phyloP scores from a whole-genome alignment of 2,888 invertebrate species.

The Taphrorychus bicolor region DNA sequence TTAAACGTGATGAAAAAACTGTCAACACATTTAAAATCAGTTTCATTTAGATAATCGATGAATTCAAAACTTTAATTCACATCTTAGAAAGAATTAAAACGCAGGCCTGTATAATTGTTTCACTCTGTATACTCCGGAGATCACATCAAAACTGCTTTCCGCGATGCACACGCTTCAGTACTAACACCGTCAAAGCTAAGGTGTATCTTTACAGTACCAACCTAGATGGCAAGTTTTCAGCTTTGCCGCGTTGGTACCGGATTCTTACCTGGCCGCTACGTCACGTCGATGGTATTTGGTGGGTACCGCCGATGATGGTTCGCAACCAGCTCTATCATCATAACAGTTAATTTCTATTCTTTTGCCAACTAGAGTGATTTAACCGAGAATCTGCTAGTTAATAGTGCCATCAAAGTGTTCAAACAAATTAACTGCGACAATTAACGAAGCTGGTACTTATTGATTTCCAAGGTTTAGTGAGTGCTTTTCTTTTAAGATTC shows the following conservation, averaged over 20 bases:
- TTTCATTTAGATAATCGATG: too few relatives aligned
- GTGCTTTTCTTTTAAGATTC: too few relatives aligned
- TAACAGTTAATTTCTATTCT: slow-evolving; percentile 29
- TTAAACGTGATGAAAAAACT: too few relatives aligned
- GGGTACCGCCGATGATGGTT: slow-evolving; percentile 20
- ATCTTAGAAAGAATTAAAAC: too few relatives aligned
- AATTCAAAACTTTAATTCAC: too few relatives aligned
- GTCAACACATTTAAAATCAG: too few relatives aligned
- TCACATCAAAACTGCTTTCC: slow-evolving; percentile 31
- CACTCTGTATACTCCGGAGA: slow-evolving; percentile 9
- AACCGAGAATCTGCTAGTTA: not conserved
- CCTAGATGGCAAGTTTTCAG: slow-evolving; percentile 30
- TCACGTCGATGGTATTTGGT: slow-evolving; percentile 34
- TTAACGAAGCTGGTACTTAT: too few relatives aligned
- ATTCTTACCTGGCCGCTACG: slow-evolving; percentile 33
- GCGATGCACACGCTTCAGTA: not conserved
- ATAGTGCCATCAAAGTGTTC: not conserved
- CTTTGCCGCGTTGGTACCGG: slow-evolving; percentile 37
- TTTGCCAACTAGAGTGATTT: not conserved
- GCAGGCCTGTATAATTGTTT: not conserved
- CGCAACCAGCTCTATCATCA: slow-evolving; percentile 28
- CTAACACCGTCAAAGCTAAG: slow-evolving; percentile 4
- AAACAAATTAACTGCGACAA: too few relatives aligned
- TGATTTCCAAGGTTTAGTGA: not conserved
- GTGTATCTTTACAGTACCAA: slow-evolving; percentile 6